Base-by-base conservation (phyloP, 1,140 invertebrate genomes). In the Heliconius himera region DNA sequence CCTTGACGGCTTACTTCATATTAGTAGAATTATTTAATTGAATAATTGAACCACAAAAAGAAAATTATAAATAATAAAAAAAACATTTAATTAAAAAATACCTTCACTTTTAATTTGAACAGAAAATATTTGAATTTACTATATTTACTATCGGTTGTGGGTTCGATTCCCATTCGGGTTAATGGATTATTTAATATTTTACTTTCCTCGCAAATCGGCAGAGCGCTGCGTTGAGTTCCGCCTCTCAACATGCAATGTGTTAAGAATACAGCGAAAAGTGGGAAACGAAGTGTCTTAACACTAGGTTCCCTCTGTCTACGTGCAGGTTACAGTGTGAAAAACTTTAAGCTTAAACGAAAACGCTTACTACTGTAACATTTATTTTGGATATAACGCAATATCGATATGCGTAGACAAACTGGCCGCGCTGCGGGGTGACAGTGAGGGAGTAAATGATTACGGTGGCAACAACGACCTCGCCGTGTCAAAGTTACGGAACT, bases 401-500 rank as follows among this genome's bases (percentile, higher is more conserved):
- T 82, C 73, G 72, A 83, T 82, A 79, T 66, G 26, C 60, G 60
- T 82, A 81, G 71, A 77, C 81, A 79, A 85, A 83, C 81, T 82
- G 16, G 75, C 79, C 56, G 75, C 84, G 83, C 76, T 76, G 84
- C 83, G 83, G 85, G 82, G 80, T 80, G 75, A 81, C 74, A 66
- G 77, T 56, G 83, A 81, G 82, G 72, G 79, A 81, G 80, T 78
- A 80, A 84, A 83, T 83, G 83, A 84, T 90, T 85, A 85, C 75
- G 83, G 86, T 82, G 85, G 85, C 88, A 87, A 79, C 76, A 84
- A 83, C 88, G 93, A 93, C 93, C 93, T 94, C 93, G 93, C 88
- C 85, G 86, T 94, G 93, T 94, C 93, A 94, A 93, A 93, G 85
- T 94, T 94, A 92, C 93, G 93, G 93, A 94, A 94, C 93, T 92